Evolutionary conservation across 2,888 invertebrate genomes (phyloP), one percentile per base, ranked within the genome.

Genomic region (Drosophila diplacantha): DNA sequence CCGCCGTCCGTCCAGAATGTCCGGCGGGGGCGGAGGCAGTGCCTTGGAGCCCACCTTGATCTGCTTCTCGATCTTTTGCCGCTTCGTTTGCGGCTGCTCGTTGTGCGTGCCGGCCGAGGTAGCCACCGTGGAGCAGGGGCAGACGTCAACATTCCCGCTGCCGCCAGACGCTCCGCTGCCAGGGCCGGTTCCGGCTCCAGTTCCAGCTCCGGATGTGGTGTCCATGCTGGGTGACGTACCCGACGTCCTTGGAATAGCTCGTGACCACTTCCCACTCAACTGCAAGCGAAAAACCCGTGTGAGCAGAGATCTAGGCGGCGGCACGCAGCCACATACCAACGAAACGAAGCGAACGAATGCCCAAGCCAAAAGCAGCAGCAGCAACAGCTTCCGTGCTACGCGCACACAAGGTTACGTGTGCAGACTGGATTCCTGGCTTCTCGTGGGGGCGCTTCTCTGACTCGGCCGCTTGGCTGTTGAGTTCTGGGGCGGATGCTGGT

Each of bases 81-180:
- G 93, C 90, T 95, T 95, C 87, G 94, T 95, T 80, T 93, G 93
- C 74, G 95, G 95, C 89, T 95, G 95, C 89, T 94, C 93, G 76
- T 92, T 92, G 85, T 73, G 73, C 41, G 69, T 67, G 32, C 55
- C 65, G 11, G 75, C 56, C 18, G 53, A 54, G 34, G 55, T 24
- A 5, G 69, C 35, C 7, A 46, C 60, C 35, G 65, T 49, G 14
- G 69, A 51, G 51, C 65, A 65, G 29, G 65, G 65, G 11, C 83
- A 83, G 8, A 39, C 67, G 66, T 60, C 60, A 11, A 46, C 29
- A 31, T 46, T 46, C 61, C 51, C 55, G 22, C 46, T 61, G 39
- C 38, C 32, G 16, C 59, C 49, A 35, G 44, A 46, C 44, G 44
- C 18, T 46, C 14, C 29, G 44, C 55, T 46, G 43, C 65, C 52